phyloP scores from a whole-genome alignment of 2,113 vertebrate genomes.

The Notiomystis cincta region DNA sequence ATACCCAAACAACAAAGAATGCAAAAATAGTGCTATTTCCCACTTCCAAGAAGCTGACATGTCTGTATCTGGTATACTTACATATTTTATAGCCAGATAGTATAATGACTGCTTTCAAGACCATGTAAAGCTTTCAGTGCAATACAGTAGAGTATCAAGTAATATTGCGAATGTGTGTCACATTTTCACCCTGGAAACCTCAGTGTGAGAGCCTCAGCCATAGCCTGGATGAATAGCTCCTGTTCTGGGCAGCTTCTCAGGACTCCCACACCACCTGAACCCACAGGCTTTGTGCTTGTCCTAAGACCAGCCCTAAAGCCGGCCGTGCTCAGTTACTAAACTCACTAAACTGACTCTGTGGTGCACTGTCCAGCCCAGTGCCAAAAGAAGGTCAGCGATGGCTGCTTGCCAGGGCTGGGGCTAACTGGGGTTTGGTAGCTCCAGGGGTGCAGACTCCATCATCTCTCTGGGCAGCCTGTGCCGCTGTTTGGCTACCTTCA shows the following conservation, averaged over 20 bases:
- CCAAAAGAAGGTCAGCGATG: not conserved
- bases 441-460: not conserved
- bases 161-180: not conserved
- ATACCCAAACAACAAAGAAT: not conserved
- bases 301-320: too few species aligned
- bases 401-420: not conserved
- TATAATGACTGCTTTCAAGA: not conserved
- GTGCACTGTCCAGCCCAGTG: fast-evolving
- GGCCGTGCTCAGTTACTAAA: too few species aligned
- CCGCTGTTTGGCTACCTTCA: not conserved
- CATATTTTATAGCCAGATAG: not conserved
- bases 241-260: not conserved
- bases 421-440: not conserved
- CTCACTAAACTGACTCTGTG: not conserved
- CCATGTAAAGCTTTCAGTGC: not conserved
- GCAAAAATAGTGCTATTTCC: not conserved
- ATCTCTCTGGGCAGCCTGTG: not conserved
- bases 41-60: not conserved
- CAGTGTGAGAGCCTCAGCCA: not conserved
- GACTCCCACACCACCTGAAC: not conserved
- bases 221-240: not conserved
- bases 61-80: not conserved
- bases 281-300: not conserved
- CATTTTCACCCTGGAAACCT: not conserved
- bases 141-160: not conserved